Conservation (phyloP, 2,113 vertebrate species). For the Epinephelus lanceolatus region DNA sequence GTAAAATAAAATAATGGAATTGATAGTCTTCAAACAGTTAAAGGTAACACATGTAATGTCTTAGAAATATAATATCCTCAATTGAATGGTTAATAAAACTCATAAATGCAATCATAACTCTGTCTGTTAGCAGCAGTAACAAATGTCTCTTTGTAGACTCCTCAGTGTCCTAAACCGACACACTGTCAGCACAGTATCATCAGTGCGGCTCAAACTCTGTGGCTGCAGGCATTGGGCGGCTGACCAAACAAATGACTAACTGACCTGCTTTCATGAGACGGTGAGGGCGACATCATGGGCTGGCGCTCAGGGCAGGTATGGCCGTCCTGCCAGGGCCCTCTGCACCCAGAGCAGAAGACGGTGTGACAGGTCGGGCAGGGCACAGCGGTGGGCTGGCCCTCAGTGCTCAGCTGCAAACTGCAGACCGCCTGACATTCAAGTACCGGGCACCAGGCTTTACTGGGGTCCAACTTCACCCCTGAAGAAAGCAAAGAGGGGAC, state of each 20-base stretch:
- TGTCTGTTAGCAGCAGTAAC: not conserved
- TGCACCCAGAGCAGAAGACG: slow-evolving; percentile 92
- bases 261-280: slow-evolving; percentile 87
- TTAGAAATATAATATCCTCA: not conserved
- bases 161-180: slow-evolving; percentile 8
- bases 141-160: not conserved
- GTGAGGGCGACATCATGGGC: slow-evolving; percentile 65
- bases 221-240: slow-evolving; percentile 3
- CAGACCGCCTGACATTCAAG: slow-evolving; percentile 93
- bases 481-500: slow-evolving; percentile 1
- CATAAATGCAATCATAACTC: not conserved
- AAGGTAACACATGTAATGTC: not conserved
- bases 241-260: slow-evolving; percentile 36
- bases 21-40: not conserved
- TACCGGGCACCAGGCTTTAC: slow-evolving; percentile 92
- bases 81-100: not conserved
- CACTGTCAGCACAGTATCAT: slow-evolving; percentile 19
- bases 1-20: not conserved
- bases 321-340: slow-evolving; percentile 86
- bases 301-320: slow-evolving; percentile 86
- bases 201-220: slow-evolving; percentile 12
- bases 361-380: slow-evolving; percentile 87
- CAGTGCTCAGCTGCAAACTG: slow-evolving; percentile 72
- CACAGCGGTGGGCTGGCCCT: slow-evolving; percentile 82
- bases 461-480: slow-evolving; percentile 95